phyloP scores from a whole-genome alignment of 1,140 invertebrate species.

The Pomacea maculata region DNA sequence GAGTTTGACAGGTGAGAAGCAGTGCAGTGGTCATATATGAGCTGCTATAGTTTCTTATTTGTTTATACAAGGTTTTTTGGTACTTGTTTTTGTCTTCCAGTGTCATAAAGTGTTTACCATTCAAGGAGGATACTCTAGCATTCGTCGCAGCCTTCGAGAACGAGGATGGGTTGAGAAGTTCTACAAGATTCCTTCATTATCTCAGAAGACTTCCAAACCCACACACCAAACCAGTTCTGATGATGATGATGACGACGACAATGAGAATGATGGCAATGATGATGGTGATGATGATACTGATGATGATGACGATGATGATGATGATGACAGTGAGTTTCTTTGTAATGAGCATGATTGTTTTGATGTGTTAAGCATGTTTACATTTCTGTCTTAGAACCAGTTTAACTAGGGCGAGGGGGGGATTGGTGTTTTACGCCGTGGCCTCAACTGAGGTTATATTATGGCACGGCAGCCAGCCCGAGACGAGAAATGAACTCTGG shows the following conservation, averaged over 20 bases:
- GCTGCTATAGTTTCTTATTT: too few relatives aligned
- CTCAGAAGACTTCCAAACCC: conserved; percentile 47
- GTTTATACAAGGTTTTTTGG: too few relatives aligned
- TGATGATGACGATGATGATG: conserved; percentile 29
- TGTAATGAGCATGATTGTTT: too few relatives aligned
- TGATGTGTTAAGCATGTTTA: too few relatives aligned
- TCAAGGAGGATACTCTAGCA: conserved; percentile 67
- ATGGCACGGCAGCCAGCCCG: too few relatives aligned
- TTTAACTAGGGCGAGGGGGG: too few relatives aligned
- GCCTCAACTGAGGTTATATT: too few relatives aligned
- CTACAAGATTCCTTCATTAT: conserved; percentile 52
- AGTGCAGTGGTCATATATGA: too few relatives aligned
- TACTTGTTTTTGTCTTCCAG: conserved; percentile 48
- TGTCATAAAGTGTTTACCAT: conserved; percentile 68
- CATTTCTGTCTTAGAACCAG: too few relatives aligned
- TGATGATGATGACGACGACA: conserved; percentile 60
- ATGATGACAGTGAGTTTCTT: conserved; percentile 19
- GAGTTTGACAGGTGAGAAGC: conserved; percentile 6
- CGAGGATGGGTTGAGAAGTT: conserved; percentile 70
- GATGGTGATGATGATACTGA: conserved; percentile 59
- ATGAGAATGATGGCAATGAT: conserved; percentile 62
- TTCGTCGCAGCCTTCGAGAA: conserved; percentile 65
- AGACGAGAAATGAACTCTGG: too few relatives aligned
- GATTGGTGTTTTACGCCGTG: too few relatives aligned
- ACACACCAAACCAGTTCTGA: conserved; percentile 44